These are phyloP conservation scores for Eupithecia exiguata DNA, from an alignment of 2,888 invertebrate genomes.

Conservation along the genomic window DNA sequence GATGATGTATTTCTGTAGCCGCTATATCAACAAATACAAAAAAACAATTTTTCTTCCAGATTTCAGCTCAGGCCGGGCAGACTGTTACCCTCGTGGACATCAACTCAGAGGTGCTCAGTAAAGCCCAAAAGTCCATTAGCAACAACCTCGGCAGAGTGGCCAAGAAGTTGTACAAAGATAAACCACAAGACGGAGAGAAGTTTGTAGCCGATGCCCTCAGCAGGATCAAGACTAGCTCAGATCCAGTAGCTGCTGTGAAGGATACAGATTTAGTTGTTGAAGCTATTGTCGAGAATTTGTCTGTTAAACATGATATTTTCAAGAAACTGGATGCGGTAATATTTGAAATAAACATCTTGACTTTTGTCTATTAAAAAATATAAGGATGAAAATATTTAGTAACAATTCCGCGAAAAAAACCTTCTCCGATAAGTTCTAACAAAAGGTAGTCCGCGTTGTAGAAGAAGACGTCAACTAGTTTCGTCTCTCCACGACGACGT, in stretches of 20 bases:
- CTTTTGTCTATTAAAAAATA: background rate
- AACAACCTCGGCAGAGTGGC: constrained; percentile 89
- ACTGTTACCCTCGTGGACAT: constrained; percentile 92
- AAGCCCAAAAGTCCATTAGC: constrained; percentile 88
- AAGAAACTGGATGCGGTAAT: constrained; percentile 86
- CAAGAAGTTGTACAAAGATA: constrained; percentile 90
- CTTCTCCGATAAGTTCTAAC: too few relatives aligned
- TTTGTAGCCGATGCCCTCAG: constrained; percentile 85
- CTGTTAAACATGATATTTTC: constrained; percentile 90
- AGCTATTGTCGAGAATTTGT: constrained; percentile 93
- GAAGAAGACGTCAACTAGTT: too few relatives aligned
- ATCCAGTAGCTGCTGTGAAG: constrained; percentile 85
- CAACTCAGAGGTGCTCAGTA: constrained; percentile 87
- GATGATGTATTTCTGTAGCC: too few relatives aligned
- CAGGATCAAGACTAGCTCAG: constrained; percentile 85
- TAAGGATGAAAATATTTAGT: too few relatives aligned
- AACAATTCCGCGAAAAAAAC: too few relatives aligned
- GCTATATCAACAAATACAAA: too few relatives aligned
- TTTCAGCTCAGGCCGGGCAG: constrained; percentile 92
- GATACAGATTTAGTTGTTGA: constrained; percentile 90
- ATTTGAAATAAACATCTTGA: background rate
- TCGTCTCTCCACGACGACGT: too few relatives aligned
- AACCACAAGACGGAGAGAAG: constrained; percentile 84
- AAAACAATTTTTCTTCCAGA: constrained; percentile 84
- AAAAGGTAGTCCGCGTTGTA: too few relatives aligned